Conservation (phyloP, 2,113 vertebrate genomes). For the Uropsilus gracilis region DNA sequence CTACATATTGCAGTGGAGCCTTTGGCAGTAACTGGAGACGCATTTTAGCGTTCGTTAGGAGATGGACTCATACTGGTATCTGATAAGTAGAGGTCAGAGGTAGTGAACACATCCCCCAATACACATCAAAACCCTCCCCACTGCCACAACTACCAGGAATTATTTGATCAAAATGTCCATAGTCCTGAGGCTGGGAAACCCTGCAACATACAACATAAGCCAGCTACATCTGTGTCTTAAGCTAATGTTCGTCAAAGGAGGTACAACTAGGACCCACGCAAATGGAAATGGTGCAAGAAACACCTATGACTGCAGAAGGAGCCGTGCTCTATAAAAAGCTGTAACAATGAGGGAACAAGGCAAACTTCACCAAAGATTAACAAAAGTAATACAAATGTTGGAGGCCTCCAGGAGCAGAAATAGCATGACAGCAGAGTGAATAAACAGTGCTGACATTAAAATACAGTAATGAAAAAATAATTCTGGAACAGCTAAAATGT, state of each 20-base stretch:
- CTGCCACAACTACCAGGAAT: not conserved
- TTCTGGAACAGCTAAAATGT: not conserved
- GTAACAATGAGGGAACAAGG: not conserved
- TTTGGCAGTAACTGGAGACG: not conserved
- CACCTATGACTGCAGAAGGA: no score
- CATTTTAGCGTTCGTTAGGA: no score
- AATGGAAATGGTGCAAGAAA: not conserved
- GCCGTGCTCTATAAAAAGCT: not conserved
- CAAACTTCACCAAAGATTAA: no score
- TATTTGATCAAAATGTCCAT: rapidly evolving
- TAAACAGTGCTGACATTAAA: no score
- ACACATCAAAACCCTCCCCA: not conserved
- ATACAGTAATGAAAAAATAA: not conserved
- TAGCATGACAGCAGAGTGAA: not conserved
- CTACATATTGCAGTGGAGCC: no score
- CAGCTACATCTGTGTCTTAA: rapidly evolving
- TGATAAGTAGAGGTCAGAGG: not conserved
- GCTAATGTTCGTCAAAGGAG: not conserved
- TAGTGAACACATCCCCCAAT: rapidly evolving
- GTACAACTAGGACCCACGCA: not conserved
- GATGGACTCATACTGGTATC: not conserved
- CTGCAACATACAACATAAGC: not conserved
- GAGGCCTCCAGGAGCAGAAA: not conserved
- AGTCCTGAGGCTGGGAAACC: no score
- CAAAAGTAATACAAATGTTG: not conserved